Evolutionary conservation across 2,797 vertebrate species (phyloP), one percentile per base, ranked within the genome.

Genomic region (Momotus momota): DNA sequence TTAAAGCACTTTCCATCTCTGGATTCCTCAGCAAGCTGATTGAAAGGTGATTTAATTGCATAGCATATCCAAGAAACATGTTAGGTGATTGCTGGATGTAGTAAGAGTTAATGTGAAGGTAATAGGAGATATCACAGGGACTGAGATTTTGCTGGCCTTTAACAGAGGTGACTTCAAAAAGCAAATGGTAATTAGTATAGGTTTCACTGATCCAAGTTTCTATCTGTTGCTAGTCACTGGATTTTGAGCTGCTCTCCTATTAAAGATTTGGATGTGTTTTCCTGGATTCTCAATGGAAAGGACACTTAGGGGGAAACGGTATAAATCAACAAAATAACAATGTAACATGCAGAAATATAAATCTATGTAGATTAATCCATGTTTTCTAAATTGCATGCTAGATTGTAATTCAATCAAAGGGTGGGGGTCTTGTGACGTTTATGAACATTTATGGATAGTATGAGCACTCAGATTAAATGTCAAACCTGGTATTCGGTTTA

Each of bases 371-470:
- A 96, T 97, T 95, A 97, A 97, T 96, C 93, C 43, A 4, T 87
- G 94, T 84, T 97, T 93, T 93, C 94, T 94, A 95, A 97, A 96
- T 97, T 97, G 93, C 94, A 75, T 94, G 52, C 77, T 92, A 94
- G 94, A 96, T 97, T 97, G 77, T 97, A 98, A 97, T 97, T 97
- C 93, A 97, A 80, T 98, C 94, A 96, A 96, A 90, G 93, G 93
- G 89, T 84, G 80, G 73, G 90, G 91, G 84, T 97, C 93, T 40
- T 96, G 84, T 97, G 96, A 97, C 84, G 9, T 97, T 97, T 97
- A 97, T 97, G 92, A 97, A 90, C 95, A 94, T 95, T 97, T 98
- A 97, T 97, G 94, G 97, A 97, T 97, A 94, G 78, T 89, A 54
- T 87, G 85, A 97, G 90, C n/a, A 0, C 94, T 93, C 77, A 97